Evolutionary conservation across 2,113 vertebrate species (phyloP).

Genomic region (Piaya cayana): DNA sequence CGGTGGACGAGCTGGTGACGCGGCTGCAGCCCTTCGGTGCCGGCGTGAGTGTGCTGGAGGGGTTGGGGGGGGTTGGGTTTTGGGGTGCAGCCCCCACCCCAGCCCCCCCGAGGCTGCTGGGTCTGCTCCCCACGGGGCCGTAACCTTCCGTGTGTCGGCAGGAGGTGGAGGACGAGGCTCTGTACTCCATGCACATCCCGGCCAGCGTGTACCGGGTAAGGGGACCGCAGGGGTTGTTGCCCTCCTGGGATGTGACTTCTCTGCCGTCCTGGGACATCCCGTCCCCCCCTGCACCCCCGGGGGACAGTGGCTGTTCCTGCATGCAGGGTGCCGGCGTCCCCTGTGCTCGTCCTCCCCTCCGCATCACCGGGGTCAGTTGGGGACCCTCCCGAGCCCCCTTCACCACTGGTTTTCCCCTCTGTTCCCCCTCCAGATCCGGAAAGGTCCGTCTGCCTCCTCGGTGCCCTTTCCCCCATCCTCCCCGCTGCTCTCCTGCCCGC

Average conservation of each 20-base stretch:
- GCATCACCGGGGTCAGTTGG: not conserved
- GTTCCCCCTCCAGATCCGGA: constrained; percentile 84
- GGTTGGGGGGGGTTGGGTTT: not conserved
- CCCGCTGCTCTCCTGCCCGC: constrained; percentile 85
- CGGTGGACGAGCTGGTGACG: constrained; percentile 86
- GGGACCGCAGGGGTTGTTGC: not conserved
- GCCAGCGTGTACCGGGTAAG: constrained; percentile 79
- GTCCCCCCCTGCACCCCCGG: not conserved
- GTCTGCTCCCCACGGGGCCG: rapidly evolving
- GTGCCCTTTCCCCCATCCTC: constrained; percentile 86
- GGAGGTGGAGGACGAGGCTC: constrained; percentile 77
- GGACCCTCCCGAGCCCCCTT: not conserved
- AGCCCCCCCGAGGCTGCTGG: not conserved
- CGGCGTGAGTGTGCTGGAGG: constrained; percentile 80
- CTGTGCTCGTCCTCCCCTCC: not conserved
- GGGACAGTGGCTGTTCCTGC: not conserved
- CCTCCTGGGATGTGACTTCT: not conserved
- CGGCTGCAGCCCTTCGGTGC: constrained; percentile 91
- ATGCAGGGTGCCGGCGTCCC: not conserved
- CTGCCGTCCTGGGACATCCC: not conserved
- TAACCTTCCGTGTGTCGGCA: constrained; percentile 47
- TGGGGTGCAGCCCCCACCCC: not conserved
- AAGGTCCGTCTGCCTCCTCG: constrained; percentile 83
- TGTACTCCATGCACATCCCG: constrained; percentile 76
- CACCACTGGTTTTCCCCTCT: not conserved